Conservation (phyloP, 2,797 vertebrate genomes). For the Muscicapa striata region DNA sequence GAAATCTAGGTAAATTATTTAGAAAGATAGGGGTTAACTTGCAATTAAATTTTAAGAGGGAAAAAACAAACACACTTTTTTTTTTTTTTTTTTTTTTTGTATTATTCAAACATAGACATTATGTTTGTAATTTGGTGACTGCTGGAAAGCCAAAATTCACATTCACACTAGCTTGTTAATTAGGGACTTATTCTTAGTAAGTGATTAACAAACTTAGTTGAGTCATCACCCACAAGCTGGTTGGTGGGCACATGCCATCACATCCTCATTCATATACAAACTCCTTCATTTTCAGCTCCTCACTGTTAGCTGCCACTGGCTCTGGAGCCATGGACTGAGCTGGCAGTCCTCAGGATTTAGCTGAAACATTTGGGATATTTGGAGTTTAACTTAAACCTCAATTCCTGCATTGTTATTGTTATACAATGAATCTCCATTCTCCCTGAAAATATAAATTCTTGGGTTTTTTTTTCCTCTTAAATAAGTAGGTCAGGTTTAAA, state of each 20-base stretch:
- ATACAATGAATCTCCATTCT: neutral
- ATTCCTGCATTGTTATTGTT: neutral
- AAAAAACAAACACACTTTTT: rapidly evolving
- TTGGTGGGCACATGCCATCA: neutral
- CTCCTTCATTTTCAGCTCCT: neutral
- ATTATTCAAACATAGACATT: neutral
- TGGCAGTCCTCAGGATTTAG: neutral
- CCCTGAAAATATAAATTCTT: neutral
- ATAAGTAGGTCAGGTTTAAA: neutral
- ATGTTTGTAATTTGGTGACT: neutral
- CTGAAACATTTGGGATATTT: neutral
- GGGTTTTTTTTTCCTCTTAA: too few relatives aligned
- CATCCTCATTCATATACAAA: neutral
- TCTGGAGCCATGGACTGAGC: neutral
- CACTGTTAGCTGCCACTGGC: neutral
- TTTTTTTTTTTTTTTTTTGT: neutral
- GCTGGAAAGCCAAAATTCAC: neutral
- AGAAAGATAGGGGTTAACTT: neutral
- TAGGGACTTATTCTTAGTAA: constrained; percentile 32
- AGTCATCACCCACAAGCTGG: constrained; percentile 44
- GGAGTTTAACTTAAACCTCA: neutral
- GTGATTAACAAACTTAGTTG: constrained; percentile 15
- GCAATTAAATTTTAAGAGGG: neutral
- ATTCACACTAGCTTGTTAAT: constrained; percentile 20
- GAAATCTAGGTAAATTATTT: neutral